These are phyloP conservation scores for Otolemur garnettii DNA, from an alignment of 2,113 vertebrate species.

Conservation along the genomic window DNA sequence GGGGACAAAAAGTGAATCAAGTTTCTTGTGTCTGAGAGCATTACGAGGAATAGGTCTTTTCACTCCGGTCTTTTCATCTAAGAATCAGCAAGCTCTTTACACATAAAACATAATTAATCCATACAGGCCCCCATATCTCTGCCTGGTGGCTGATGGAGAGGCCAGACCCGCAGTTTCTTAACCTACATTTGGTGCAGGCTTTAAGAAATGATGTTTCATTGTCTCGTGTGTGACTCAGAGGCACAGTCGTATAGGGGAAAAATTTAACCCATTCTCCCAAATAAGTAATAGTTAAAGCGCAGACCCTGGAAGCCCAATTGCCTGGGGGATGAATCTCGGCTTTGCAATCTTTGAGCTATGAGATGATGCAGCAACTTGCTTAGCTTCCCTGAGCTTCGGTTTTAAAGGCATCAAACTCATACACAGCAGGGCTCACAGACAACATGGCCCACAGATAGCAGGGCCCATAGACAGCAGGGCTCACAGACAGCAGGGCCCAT, in stretches of 20 bases:
- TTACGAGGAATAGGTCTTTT: slow-evolving; percentile 66
- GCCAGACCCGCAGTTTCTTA: slow-evolving; percentile 24
- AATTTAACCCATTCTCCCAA: background rate
- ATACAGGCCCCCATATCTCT: background rate
- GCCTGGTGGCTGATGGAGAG: background rate
- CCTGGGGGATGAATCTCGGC: background rate
- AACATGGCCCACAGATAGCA: no score
- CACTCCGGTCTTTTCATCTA: slow-evolving; percentile 56
- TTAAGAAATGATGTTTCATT: slow-evolving; percentile 41
- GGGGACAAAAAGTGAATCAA: slow-evolving; percentile 71
- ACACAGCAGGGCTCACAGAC: no score
- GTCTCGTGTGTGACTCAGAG: background rate
- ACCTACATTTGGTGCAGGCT: slow-evolving; percentile 4
- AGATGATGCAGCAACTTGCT: background rate
- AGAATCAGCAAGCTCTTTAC: slow-evolving; percentile 39
- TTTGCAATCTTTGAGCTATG: background rate
- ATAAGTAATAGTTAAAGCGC: background rate
- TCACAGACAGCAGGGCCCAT: no score
- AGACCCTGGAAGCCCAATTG: background rate
- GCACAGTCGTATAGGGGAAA: background rate
- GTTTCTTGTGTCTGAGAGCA: slow-evolving; percentile 72
- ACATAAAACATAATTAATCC: slow-evolving; percentile 72
- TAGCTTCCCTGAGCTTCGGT: background rate
- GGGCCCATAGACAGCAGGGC: no score
- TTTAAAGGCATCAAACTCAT: background rate